These are phyloP conservation scores for Incurvaria masculella DNA, from an alignment of 2,888 invertebrate species.

Conservation along the genomic window DNA sequence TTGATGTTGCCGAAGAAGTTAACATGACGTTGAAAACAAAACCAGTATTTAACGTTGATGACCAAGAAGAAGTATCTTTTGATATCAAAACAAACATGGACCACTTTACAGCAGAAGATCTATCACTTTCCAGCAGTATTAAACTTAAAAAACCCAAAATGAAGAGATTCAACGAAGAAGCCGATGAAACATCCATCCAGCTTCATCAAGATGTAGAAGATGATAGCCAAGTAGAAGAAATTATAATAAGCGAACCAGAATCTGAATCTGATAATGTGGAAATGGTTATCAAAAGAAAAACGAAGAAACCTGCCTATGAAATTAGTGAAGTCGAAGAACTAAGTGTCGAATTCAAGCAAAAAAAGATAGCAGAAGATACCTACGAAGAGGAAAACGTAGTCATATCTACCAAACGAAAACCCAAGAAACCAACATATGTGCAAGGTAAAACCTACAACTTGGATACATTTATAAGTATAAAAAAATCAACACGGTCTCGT, in stretches of 20 bases:
- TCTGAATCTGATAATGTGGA: slow-evolving; percentile 55
- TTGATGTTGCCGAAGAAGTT: slow-evolving; percentile 52
- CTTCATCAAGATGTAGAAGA: slow-evolving; percentile 64
- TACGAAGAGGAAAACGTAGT: slow-evolving; percentile 67
- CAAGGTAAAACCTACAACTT: slow-evolving; percentile 52
- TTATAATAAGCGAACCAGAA: slow-evolving; percentile 61
- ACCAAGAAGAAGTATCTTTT: slow-evolving; percentile 61
- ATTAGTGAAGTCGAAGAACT: slow-evolving; percentile 62
- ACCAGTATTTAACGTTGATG: slow-evolving; percentile 62
- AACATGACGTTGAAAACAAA: slow-evolving; percentile 69
- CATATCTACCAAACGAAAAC: slow-evolving; percentile 65
- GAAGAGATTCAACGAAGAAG: slow-evolving; percentile 61
- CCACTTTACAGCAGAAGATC: slow-evolving; percentile 65
- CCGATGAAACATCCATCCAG: slow-evolving; percentile 65
- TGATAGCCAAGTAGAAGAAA: slow-evolving; percentile 61
- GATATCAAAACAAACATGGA: slow-evolving; percentile 39
- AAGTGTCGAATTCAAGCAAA: slow-evolving; percentile 54
- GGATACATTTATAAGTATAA: no score
- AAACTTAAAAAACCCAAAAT: slow-evolving; percentile 64
- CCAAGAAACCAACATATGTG: slow-evolving; percentile 59
- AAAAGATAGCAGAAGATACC: slow-evolving; percentile 33
- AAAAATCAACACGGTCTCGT: no score
- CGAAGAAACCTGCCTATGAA: slow-evolving; percentile 55
- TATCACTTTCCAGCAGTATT: slow-evolving; percentile 69
- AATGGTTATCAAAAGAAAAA: slow-evolving; percentile 47